These are phyloP conservation scores for Sipha flava DNA, from an alignment of 1,140 invertebrate genomes.

Conservation along the genomic window DNA sequence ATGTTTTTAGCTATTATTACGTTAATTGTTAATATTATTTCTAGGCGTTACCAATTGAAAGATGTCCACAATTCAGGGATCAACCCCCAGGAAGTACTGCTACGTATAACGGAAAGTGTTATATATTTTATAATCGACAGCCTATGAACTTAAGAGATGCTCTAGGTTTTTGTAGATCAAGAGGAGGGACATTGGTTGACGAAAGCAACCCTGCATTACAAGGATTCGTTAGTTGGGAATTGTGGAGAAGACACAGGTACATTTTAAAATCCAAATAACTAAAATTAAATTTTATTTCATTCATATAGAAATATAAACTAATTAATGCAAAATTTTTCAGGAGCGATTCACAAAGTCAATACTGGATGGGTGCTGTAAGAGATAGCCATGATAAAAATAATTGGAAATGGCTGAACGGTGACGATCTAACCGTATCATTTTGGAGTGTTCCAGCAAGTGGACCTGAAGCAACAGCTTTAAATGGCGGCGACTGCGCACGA, in stretches of 20 bases:
- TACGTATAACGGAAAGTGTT: slow-evolving; percentile 93
- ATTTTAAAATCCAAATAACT: neutral
- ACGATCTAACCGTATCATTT: slow-evolving; percentile 81
- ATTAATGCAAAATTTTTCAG: slow-evolving; percentile 44
- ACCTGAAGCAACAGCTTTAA: neutral
- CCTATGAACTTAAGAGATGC: slow-evolving; percentile 73
- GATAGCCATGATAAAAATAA: slow-evolving; percentile 67
- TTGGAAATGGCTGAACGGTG: slow-evolving; percentile 85
- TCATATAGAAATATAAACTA: neutral
- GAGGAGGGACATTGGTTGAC: slow-evolving; percentile 77
- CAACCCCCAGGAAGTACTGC: slow-evolving; percentile 84
- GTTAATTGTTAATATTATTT: slow-evolving; percentile 12
- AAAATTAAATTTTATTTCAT: too few species aligned
- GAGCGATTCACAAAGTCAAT: slow-evolving; percentile 82
- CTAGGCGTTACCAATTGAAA: slow-evolving; percentile 77
- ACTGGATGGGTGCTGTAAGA: slow-evolving; percentile 86
- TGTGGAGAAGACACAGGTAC: slow-evolving; percentile 78
- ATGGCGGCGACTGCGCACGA: slow-evolving; percentile 71
- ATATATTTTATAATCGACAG: slow-evolving; percentile 87
- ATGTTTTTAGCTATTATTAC: too few species aligned
- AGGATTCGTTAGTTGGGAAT: slow-evolving; percentile 88
- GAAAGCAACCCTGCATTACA: slow-evolving; percentile 90
- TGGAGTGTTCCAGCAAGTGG: slow-evolving; percentile 75
- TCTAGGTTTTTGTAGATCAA: slow-evolving; percentile 64
- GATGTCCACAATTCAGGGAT: slow-evolving; percentile 85